Percentiles rank a stretch among this genome's conserved stretches.
Evolutionary conservation across 2,113 vertebrate species (phyloP).

Genomic region (Arenaria interpres): DNA sequence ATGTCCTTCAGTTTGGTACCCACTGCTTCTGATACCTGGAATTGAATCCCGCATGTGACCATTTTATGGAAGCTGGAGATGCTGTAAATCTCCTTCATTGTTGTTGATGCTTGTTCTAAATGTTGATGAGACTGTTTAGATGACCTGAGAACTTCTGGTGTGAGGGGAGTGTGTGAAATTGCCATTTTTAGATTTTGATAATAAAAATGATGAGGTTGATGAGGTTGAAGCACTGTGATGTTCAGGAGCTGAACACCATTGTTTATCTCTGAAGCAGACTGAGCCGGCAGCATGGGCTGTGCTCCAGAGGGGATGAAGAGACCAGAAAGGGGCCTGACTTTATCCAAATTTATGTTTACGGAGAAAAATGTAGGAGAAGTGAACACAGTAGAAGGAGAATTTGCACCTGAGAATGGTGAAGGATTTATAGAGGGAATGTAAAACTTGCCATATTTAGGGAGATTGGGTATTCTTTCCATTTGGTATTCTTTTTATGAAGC

Average conservation of each 20-base stretch:
- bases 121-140: background rate
- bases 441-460: background rate
- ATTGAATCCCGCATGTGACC: background rate
- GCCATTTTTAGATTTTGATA: background rate
- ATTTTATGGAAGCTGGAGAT: background rate
- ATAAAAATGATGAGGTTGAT: background rate
- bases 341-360: background rate
- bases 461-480: background rate
- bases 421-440: background rate
- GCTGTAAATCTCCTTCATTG: background rate
- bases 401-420: background rate
- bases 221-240: background rate
- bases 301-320: background rate
- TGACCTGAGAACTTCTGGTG: background rate
- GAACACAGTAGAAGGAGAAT: background rate
- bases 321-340: background rate
- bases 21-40: background rate
- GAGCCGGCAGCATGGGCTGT: background rate
- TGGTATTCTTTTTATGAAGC: background rate
- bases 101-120: background rate
- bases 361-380: background rate
- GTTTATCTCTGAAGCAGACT: background rate
- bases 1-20: background rate
- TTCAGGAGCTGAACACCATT: background rate
- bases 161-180: background rate